Conservation (phyloP, 2,113 vertebrate species). For the Rhea americana region DNA sequence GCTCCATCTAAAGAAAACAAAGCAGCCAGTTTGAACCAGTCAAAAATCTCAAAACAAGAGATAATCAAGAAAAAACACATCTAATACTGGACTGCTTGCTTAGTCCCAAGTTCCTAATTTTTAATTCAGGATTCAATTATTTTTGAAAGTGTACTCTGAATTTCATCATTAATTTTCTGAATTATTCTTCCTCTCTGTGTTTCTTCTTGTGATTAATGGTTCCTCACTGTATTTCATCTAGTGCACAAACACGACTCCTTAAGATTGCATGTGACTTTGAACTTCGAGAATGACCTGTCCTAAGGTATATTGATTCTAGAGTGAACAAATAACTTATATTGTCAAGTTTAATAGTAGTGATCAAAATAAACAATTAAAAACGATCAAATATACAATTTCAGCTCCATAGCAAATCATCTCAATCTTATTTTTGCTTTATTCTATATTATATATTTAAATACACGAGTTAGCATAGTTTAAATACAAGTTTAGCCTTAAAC, state of each 20-base stretch:
- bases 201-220: neutral
- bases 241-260: neutral
- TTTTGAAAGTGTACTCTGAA: neutral
- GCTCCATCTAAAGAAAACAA: slow-evolving; percentile 87
- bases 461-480: neutral
- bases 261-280: neutral
- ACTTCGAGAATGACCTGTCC: neutral
- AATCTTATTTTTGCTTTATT: neutral
- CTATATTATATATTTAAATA: neutral
- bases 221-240: neutral
- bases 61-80: neutral
- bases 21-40: neutral
- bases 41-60: neutral
- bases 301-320: neutral
- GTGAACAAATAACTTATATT: neutral
- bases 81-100: neutral
- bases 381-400: neutral
- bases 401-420: neutral
- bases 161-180: neutral
- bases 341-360: neutral
- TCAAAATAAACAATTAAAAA: neutral
- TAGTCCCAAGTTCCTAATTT: neutral
- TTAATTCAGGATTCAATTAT: neutral
- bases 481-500: neutral
- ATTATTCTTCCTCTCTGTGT: neutral